Evolutionary conservation across 2,113 vertebrate species (phyloP), one percentile per base, ranked within the genome.

Genomic region (Sinocyclocheilus anophthalmus): DNA sequence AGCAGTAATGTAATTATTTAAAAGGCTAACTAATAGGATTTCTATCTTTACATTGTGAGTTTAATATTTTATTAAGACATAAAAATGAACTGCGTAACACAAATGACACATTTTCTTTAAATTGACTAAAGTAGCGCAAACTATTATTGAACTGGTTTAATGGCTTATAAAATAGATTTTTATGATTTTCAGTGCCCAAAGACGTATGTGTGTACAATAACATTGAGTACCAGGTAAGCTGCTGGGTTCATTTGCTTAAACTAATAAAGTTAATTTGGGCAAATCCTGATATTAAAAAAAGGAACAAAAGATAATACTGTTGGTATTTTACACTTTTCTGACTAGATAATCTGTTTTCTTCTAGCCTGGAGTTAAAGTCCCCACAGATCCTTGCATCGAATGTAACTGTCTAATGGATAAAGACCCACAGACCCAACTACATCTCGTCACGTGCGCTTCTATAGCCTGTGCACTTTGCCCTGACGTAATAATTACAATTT

Each of bases 361-460:
- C 50, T 86, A 97, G 96, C 90, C 95, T 0, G 95, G 94, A 6
- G 83, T 67, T 0, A 2, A 0, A 0, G 90, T 97, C 88, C 67
- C 4, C 13, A 89, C 86, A 2, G 22, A 2, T 3, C 3, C 85
- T 5, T 97, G 96, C 88, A 78, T 93, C 53, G 90, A 91, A 0
- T 99, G 97, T 88, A 91, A 80, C 77, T 99, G 98, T 91, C 86
- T 87, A 26, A 39, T 86, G 0, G 7, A 11, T 3, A 76, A 84
- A 63, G 88, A 96, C 87, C 78, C 92, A 16, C 14, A 1, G 0
- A 90, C 92, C 22, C 26, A 82, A 0, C 81, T 90, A 7, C 84
- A 93, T 37, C 1, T 4, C 0, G 80, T 96, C 33, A 20, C 3
- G 0, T 99, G 97, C 80, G 53, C 79, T 45, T 37, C 88, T 26